Evolutionary conservation across 2,113 vertebrate genomes (phyloP), one percentile per base, ranked within the genome.

Genomic region (Mus musculus): DNA sequence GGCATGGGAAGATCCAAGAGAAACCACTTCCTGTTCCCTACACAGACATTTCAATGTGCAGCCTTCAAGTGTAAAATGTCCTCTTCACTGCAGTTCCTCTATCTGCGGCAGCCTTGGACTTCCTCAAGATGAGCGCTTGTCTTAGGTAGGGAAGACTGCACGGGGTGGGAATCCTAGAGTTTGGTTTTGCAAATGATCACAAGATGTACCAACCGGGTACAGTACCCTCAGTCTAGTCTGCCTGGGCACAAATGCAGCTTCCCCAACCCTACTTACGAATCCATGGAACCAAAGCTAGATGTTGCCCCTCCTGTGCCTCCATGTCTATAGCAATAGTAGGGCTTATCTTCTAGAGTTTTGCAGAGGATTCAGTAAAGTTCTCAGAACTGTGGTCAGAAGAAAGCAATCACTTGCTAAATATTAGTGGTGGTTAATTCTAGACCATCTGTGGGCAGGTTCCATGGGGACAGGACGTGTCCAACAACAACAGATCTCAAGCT

Each of bases 391-490:
- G 22, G 59, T 72, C n/a, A 80, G 72, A 39, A 72, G 39, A 84
- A 49, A 89, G 78, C 24, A 52, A 71, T 24, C 11, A 9, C 36
- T 72, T 4, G 12, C 80, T 59, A 33, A 76, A 67, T 20, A 14
- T 52, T 81, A n/a, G 52, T 63, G 36, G 2, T 1, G 1, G 7
- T 89, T 90, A 78, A 52, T 61, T 87, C 67, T 39, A 71, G 54
- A 42, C 36, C 56, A 33, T 73, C 39, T 39, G 12, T 8, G 4
- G 26, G 61, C 22, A 19, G 93, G 28, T 19, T 46, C n/a, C 0
- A 0, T 2, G 26, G 22, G 2, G 67, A 10, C 13, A 11, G 59
- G 59, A 24, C 30, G 30, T 22, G 20, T 7, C 14, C 12, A 3
- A 12, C 19, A 33, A 63, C 39, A 36, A 59, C 39, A 36, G 30